These are phyloP conservation scores for Thryonomys swinderianus DNA, from an alignment of 2,113 vertebrate species.

Conservation along the genomic window DNA sequence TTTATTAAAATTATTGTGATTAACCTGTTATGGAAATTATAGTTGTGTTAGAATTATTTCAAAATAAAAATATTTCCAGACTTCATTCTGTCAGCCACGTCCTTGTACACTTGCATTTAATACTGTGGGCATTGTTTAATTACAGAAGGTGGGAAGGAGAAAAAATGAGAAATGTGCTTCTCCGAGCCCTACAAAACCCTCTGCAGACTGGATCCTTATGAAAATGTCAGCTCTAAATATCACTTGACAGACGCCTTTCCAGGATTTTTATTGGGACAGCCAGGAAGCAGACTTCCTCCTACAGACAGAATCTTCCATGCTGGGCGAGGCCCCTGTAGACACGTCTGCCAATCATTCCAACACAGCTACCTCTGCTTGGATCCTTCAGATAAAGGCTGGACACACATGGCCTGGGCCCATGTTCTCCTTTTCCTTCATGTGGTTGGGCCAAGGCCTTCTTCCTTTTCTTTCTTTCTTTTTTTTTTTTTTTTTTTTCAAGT, in stretches of 20 bases:
- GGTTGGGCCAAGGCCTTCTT: not conserved
- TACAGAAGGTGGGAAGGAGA: not conserved
- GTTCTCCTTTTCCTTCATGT: not conserved
- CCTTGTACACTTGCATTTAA: not conserved
- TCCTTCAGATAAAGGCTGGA: not conserved
- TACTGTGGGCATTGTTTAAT: not conserved
- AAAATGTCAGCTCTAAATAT: constrained; percentile 79
- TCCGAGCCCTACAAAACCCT: constrained; percentile 28
- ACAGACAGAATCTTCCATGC: not conserved
- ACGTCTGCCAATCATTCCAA: constrained; percentile 16
- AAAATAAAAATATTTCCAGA: constrained; percentile 22
- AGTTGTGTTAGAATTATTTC: constrained; percentile 13
- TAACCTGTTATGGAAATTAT: not conserved
- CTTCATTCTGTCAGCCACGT: not conserved
- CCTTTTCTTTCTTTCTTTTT: too few species aligned
- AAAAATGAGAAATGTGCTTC: constrained; percentile 20
- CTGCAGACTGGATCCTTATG: constrained; percentile 53
- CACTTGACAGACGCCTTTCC: constrained; percentile 67
- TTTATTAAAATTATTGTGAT: not conserved
- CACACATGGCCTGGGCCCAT: not conserved
- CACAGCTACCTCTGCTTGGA: not conserved
- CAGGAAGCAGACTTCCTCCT: not conserved
- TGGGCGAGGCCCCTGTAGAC: not conserved
- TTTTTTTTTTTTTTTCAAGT: not conserved
- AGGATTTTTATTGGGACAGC: constrained; percentile 49